A percentile compares a stretch with the other conserved stretches of the same genome.
Evolutionary conservation across 2,888 invertebrate species (phyloP).

Genomic region (Cryptus armator): DNA sequence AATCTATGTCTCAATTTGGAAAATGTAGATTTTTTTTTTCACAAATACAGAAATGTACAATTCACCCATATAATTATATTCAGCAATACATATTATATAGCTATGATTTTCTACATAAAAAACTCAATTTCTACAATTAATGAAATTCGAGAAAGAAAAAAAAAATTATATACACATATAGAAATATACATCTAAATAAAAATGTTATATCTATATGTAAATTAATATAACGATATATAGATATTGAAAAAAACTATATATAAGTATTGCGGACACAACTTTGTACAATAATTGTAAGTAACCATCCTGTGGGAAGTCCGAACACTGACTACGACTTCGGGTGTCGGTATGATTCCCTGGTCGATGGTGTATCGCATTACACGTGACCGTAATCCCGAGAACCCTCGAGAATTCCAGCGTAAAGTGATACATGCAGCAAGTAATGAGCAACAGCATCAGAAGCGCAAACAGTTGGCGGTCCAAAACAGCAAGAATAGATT

Average conservation of each 20-base stretch:
- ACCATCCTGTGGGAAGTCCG: constrained; percentile 10
- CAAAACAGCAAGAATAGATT: neutral
- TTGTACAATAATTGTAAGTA: neutral
- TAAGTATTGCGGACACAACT: neutral
- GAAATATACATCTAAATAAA: too few species aligned
- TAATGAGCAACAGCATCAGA: neutral
- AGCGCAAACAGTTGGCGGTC: constrained; percentile 5
- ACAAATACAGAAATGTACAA: too few species aligned
- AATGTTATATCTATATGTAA: too few species aligned
- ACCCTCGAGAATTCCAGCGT: constrained; percentile 54
- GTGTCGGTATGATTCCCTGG: constrained; percentile 79
- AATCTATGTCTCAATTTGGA: neutral
- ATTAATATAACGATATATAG: neutral
- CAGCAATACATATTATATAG: too few species aligned
- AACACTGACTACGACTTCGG: constrained; percentile 29
- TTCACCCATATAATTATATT: too few species aligned
- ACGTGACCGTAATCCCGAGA: constrained; percentile 80
- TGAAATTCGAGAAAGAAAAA: too few species aligned
- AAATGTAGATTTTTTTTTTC: too few species aligned
- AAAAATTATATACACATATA: too few species aligned
- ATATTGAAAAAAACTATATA: neutral
- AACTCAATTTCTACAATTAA: too few species aligned
- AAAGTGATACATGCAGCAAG: constrained; percentile 22
- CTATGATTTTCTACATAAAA: too few species aligned
- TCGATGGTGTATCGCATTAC: constrained; percentile 84